These are phyloP conservation scores for Pterocles burchelli DNA, from an alignment of 2,113 vertebrate species.

Conservation along the genomic window DNA sequence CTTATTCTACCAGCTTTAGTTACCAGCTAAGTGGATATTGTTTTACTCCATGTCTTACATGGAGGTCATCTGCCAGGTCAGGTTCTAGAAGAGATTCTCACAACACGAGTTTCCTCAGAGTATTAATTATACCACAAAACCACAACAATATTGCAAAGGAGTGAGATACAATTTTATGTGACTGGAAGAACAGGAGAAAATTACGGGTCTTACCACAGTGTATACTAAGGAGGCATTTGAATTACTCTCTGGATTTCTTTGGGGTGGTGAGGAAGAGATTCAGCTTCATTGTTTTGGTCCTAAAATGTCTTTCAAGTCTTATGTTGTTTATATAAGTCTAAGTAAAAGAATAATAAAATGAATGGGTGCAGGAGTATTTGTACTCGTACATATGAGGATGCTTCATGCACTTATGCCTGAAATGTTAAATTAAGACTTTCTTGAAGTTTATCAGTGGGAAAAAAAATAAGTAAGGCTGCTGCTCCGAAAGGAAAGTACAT, in stretches of 20 bases:
- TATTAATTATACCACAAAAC: constrained; percentile 67
- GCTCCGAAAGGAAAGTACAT: neutral
- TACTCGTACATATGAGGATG: neutral
- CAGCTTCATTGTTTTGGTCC: neutral
- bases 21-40: constrained; percentile 44
- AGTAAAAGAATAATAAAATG: neutral
- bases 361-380: neutral
- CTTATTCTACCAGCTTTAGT: constrained; percentile 49
- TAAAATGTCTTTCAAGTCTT: neutral
- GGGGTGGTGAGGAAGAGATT: neutral
- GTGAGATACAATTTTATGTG: neutral
- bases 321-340: neutral
- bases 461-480: neutral
- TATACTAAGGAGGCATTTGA: neutral
- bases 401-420: neutral
- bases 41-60: constrained; percentile 43
- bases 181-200: neutral
- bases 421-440: neutral
- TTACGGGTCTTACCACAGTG: neutral
- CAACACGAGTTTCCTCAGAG: constrained; percentile 65
- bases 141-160: constrained; percentile 45
- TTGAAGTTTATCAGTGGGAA: neutral
- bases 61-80: constrained; percentile 68
- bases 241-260: neutral
- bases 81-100: constrained; percentile 62